These are phyloP conservation scores for Apodemus speciosus DNA, from an alignment of 2,113 vertebrate species.

Conservation along the genomic window DNA sequence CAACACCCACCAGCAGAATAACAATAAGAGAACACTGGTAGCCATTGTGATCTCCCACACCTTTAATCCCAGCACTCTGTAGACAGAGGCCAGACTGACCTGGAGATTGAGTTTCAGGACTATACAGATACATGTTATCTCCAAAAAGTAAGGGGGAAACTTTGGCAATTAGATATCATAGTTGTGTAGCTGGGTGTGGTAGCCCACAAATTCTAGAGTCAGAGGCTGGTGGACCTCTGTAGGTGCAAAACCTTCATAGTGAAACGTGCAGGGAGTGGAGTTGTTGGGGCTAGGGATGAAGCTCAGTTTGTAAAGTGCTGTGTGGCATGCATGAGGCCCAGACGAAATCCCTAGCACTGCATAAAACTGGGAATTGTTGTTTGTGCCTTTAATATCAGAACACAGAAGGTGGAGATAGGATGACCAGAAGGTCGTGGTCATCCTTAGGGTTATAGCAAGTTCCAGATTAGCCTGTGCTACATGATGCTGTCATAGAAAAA, in stretches of 20 bases:
- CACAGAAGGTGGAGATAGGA: not conserved
- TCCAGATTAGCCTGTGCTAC: not conserved
- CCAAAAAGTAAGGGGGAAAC: not conserved
- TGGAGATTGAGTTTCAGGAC: not conserved
- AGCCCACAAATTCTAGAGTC: not conserved
- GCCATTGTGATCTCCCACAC: too few species aligned
- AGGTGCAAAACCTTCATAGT: not conserved
- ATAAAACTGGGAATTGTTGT: not conserved
- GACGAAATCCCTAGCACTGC: not conserved
- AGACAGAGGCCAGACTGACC: not conserved
- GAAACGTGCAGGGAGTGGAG: too few species aligned
- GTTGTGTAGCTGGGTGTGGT: not conserved
- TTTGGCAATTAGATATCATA: not conserved
- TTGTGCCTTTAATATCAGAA: not conserved
- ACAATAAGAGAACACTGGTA: not conserved
- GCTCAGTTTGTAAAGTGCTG: not conserved
- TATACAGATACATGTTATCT: not conserved
- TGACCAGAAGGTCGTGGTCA: not conserved
- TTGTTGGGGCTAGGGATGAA: not conserved
- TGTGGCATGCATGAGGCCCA: not conserved
- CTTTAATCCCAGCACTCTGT: not conserved
- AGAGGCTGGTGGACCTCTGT: not conserved
- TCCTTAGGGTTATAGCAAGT: not conserved
- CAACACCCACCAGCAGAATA: not conserved
- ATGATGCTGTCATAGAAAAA: not conserved